phyloP scores from a whole-genome alignment of 1,140 invertebrate species.

The Wasmannia auropunctata region DNA sequence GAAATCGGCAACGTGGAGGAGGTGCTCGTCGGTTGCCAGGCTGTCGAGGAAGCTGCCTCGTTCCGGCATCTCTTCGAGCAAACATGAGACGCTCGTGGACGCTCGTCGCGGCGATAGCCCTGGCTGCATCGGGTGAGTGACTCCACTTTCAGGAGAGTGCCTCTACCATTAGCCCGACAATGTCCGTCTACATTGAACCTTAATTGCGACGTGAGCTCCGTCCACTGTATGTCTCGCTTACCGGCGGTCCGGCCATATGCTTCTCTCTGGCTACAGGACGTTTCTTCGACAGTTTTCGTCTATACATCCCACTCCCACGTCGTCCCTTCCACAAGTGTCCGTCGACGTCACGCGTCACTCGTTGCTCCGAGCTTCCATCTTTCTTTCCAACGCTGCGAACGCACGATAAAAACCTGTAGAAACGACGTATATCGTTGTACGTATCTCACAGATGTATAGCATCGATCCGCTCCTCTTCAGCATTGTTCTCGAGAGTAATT shows the following conservation, averaged over 20 bases:
- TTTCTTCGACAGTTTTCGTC: neutral
- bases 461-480: neutral
- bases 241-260: neutral
- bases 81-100: conserved; percentile 84
- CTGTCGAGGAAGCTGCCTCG: conserved; percentile 59
- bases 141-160: neutral
- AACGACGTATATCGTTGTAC: neutral
- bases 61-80: conserved; percentile 66
- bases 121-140: conserved; percentile 84
- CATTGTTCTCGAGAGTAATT: neutral
- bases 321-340: conserved; percentile 54
- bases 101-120: conserved; percentile 84
- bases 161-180: neutral
- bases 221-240: neutral
- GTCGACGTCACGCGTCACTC: conserved; percentile 51
- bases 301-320: neutral
- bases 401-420: neutral
- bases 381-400: neutral
- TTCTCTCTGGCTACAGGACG: neutral
- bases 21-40: conserved; percentile 34
- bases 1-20: conserved; percentile 58
- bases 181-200: neutral
- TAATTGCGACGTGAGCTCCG: conserved; percentile 43
- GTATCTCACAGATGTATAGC: neutral
- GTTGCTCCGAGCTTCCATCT: neutral